Percentiles rank a stretch among this genome's conserved stretches.
Conservation (phyloP, 2,888 invertebrate genomes). For the Trisateles emortualis region DNA sequence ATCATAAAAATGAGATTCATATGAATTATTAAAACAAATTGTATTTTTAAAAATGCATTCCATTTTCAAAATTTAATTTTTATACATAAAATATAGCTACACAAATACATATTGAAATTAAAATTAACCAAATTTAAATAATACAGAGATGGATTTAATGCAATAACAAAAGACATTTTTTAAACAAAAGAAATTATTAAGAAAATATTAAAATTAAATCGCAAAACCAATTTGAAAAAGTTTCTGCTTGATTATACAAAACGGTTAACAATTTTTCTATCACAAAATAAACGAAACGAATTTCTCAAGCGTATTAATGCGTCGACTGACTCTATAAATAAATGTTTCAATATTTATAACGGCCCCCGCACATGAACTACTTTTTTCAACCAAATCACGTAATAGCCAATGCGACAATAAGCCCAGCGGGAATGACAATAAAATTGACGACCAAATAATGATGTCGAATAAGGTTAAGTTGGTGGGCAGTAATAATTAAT, state of each 20-base stretch:
- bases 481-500: too few relatives aligned
- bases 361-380: conserved; percentile 9
- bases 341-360: conserved; percentile 4
- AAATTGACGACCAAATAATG: background rate
- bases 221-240: conserved; percentile 6
- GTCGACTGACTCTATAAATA: conserved; percentile 1
- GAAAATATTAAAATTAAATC: background rate
- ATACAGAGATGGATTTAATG: too few relatives aligned
- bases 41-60: conserved; percentile 17
- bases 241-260: conserved; percentile 4
- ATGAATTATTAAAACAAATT: too few relatives aligned
- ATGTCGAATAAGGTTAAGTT: too few relatives aligned
- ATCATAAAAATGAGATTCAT: too few relatives aligned
- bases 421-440: background rate
- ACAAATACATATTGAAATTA: background rate
- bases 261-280: conserved; percentile 2
- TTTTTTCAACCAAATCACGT: conserved; percentile 7
- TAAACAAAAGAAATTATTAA: conserved; percentile 1
- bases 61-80: conserved; percentile 14
- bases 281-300: conserved; percentile 4
- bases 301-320: conserved; percentile 5
- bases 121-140: too few relatives aligned
- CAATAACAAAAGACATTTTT: background rate
- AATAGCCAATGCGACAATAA: background rate
- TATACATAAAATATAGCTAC: conserved; percentile 5